These are phyloP conservation scores for Tragopan temminckii DNA, from an alignment of 2,797 vertebrate genomes.

Conservation along the genomic window DNA sequence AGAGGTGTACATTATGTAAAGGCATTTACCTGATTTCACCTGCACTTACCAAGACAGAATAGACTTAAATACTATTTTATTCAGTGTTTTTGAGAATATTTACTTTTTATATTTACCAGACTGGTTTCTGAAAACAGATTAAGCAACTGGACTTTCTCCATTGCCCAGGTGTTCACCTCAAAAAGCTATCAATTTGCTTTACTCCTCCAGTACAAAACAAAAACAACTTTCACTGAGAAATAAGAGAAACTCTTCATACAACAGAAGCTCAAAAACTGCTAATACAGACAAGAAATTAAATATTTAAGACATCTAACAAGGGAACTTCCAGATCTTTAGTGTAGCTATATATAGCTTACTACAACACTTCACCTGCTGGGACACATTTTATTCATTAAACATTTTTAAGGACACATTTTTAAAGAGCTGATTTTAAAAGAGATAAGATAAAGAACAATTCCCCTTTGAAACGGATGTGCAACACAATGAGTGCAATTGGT, in stretches of 20 bases:
- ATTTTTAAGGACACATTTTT: slow-evolving; percentile 6
- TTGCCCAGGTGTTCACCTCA: not conserved
- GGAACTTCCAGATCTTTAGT: slow-evolving; percentile 45
- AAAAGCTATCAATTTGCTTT: not conserved
- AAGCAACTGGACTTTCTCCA: slow-evolving; percentile 19
- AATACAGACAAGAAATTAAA: slow-evolving; percentile 43
- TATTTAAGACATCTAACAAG: slow-evolving; percentile 48
- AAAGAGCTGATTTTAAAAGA: slow-evolving; percentile 32
- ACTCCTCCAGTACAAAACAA: not conserved
- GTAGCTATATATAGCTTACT: slow-evolving; percentile 43
- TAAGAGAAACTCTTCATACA: not conserved
- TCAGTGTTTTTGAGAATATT: slow-evolving; percentile 14
- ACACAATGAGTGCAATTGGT: slow-evolving; percentile 33
- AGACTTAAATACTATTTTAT: slow-evolving; percentile 26
- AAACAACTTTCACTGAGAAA: slow-evolving; percentile 4
- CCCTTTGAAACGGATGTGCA: slow-evolving; percentile 20
- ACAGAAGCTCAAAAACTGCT: slow-evolving; percentile 17
- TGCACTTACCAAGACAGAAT: slow-evolving; percentile 40
- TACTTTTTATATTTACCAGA: slow-evolving; percentile 21
- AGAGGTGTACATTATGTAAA: slow-evolving; percentile 35
- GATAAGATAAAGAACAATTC: slow-evolving; percentile 14
- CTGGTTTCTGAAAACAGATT: slow-evolving; percentile 38
- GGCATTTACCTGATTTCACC: slow-evolving; percentile 51
- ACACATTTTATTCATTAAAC: slow-evolving; percentile 61
- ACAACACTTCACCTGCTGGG: slow-evolving; percentile 34